Percentiles rank a stretch among this genome's conserved stretches.
These are phyloP conservation scores for Elephas maximus DNA, from an alignment of 2,113 vertebrate genomes.

Conservation along the genomic window DNA sequence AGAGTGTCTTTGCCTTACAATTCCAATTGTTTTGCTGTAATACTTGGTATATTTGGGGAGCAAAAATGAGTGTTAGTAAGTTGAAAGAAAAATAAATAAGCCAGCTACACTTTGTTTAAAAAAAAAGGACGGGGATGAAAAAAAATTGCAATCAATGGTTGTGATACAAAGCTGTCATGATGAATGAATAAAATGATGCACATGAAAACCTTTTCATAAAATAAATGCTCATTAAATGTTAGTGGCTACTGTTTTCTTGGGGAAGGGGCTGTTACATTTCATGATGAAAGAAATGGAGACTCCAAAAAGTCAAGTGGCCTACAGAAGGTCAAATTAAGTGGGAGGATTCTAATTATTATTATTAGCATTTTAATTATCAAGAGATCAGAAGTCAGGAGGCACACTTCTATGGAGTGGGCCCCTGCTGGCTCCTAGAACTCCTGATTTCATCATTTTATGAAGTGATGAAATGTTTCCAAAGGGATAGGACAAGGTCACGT, in stretches of 20 bases:
- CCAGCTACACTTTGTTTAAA: constrained; percentile 2
- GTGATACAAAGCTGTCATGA: not conserved
- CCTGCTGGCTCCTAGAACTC: not conserved
- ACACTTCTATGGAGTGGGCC: not conserved
- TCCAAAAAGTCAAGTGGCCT: too few relatives aligned
- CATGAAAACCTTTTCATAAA: constrained; percentile 3
- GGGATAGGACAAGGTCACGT: not conserved
- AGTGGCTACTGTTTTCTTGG: too few relatives aligned
- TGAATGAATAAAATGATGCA: not conserved
- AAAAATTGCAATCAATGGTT: not conserved
- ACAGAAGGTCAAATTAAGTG: too few relatives aligned
- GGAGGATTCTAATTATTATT: too few relatives aligned
- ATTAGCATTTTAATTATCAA: not conserved
- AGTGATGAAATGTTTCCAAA: not conserved
- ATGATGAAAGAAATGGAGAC: too few relatives aligned
- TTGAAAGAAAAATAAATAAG: not conserved
- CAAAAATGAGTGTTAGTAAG: not conserved
- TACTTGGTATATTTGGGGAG: not conserved
- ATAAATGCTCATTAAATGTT: not conserved
- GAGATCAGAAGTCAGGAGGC: not conserved
- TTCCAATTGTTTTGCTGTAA: constrained; percentile 5
- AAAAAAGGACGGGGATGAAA: not conserved
- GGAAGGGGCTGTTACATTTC: too few relatives aligned
- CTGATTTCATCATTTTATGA: not conserved
- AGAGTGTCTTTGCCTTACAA: not conserved